These are phyloP conservation scores for Pagetopsis macropterus DNA, from an alignment of 2,797 vertebrate genomes.

Conservation along the genomic window DNA sequence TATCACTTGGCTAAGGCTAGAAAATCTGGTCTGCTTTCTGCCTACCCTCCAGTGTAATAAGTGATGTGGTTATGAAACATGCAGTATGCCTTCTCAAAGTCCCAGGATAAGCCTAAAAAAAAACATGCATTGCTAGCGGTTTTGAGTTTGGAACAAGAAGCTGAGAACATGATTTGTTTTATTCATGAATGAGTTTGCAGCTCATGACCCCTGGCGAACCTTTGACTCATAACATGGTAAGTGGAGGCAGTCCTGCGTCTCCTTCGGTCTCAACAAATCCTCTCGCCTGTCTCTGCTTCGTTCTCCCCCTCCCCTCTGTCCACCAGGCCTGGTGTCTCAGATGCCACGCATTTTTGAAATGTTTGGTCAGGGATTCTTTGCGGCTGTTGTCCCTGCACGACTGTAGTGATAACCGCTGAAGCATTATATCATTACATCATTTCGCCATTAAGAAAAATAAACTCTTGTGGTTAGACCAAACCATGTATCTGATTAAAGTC, in stretches of 20 bases:
- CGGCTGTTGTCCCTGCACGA: slow-evolving; percentile 40
- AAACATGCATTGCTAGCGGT: slow-evolving; percentile 33
- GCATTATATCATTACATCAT: slow-evolving; percentile 34
- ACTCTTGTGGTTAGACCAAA: neutral
- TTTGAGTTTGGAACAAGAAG: slow-evolving; percentile 45
- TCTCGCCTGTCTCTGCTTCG: slow-evolving; percentile 32
- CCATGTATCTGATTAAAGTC: neutral
- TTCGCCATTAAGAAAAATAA: neutral
- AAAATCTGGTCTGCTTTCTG: slow-evolving; percentile 46
- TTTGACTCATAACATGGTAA: slow-evolving; percentile 68
- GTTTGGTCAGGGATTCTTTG: slow-evolving; percentile 65
- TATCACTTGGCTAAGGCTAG: slow-evolving; percentile 27
- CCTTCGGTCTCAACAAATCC: slow-evolving; percentile 44
- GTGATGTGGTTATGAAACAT: slow-evolving; percentile 56
- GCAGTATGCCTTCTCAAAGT: slow-evolving; percentile 35
- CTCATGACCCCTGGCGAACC: slow-evolving; percentile 65
- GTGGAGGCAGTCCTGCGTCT: slow-evolving; percentile 43
- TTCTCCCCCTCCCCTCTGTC: slow-evolving; percentile 10
- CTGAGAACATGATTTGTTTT: slow-evolving; percentile 64
- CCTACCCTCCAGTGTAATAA: slow-evolving; percentile 61
- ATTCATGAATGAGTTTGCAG: slow-evolving; percentile 66
- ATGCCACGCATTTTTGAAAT: slow-evolving; percentile 77
- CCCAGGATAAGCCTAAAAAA: slow-evolving; percentile 40
- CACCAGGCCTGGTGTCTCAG: slow-evolving; percentile 59
- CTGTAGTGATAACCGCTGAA: slow-evolving; percentile 3